phyloP scores from a whole-genome alignment of 2,888 invertebrate species.

The Callyntrura sp. region DNA sequence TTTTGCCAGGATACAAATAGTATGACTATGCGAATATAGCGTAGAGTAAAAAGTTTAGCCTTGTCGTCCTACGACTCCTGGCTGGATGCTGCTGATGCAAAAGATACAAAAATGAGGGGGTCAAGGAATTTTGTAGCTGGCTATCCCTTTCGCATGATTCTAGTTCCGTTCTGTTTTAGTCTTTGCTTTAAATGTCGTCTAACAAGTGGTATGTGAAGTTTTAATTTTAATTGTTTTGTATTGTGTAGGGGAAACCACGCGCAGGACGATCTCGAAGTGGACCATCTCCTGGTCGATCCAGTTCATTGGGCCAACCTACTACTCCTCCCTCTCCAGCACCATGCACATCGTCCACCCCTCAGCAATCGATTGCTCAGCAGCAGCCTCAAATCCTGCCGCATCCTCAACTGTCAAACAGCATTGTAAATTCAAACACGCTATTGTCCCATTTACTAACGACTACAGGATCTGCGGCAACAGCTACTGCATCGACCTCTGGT shows the following conservation, averaged over 20 bases:
- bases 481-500: not conserved
- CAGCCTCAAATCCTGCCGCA: constrained; percentile 83
- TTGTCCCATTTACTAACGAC: constrained; percentile 82
- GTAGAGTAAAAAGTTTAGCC: too few relatives aligned
- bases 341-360: constrained; percentile 44
- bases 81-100: too few relatives aligned
- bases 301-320: constrained; percentile 53
- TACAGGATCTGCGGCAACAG: constrained; percentile 70
- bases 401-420: constrained; percentile 82
- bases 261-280: constrained; percentile 71
- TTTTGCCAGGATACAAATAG: too few relatives aligned
- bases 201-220: too few relatives aligned
- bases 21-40: too few relatives aligned
- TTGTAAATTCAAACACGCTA: constrained; percentile 80
- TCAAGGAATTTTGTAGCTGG: not conserved
- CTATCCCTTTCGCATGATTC: not conserved
- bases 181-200: too few relatives aligned
- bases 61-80: too few relatives aligned
- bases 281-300: constrained; percentile 57
- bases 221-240: too few relatives aligned
- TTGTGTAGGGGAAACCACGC: constrained; percentile 67
- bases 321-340: constrained; percentile 56
- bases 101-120: too few relatives aligned
- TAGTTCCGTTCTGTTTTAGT: not conserved
- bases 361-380: constrained; percentile 81